phyloP scores from a whole-genome alignment of 2,113 vertebrate genomes.

The Prionailurus viverrinus region DNA sequence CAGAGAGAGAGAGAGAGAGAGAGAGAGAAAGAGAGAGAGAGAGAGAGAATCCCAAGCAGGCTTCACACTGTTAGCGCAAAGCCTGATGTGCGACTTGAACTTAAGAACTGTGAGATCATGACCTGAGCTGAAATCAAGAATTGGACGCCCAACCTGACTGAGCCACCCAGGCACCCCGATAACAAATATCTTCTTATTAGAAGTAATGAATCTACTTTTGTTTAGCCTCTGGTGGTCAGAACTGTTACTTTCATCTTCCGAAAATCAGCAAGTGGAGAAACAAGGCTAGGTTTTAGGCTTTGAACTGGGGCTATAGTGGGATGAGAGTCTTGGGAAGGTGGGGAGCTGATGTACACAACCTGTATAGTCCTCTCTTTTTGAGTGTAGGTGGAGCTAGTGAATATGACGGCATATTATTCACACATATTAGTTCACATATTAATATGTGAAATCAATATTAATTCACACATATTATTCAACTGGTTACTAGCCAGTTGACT shows the following conservation, averaged over 20 bases:
- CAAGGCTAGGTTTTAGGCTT: background rate
- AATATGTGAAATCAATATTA: too few relatives aligned
- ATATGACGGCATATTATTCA: background rate
- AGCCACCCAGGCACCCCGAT: too few relatives aligned
- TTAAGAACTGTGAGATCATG: too few relatives aligned
- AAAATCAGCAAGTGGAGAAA: background rate
- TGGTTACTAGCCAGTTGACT: background rate
- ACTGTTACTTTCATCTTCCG: slow-evolving; percentile 23
- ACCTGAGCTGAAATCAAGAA: too few relatives aligned
- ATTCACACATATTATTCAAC: too few relatives aligned
- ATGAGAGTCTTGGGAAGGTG: background rate
- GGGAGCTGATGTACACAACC: background rate
- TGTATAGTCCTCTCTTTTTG: background rate
- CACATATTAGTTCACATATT: too few relatives aligned
- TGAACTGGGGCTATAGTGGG: background rate
- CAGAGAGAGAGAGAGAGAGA: too few relatives aligned
- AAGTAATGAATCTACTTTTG: background rate
- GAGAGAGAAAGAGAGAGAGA: too few relatives aligned
- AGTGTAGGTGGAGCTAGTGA: background rate
- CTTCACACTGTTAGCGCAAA: too few relatives aligned
- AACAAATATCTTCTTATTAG: background rate
- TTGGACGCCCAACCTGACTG: too few relatives aligned
- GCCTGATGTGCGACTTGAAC: too few relatives aligned
- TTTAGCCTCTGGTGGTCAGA: background rate
- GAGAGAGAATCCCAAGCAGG: too few relatives aligned